Conservation (phyloP, 2,113 vertebrate genomes). For the Ranitomeya imitator region DNA sequence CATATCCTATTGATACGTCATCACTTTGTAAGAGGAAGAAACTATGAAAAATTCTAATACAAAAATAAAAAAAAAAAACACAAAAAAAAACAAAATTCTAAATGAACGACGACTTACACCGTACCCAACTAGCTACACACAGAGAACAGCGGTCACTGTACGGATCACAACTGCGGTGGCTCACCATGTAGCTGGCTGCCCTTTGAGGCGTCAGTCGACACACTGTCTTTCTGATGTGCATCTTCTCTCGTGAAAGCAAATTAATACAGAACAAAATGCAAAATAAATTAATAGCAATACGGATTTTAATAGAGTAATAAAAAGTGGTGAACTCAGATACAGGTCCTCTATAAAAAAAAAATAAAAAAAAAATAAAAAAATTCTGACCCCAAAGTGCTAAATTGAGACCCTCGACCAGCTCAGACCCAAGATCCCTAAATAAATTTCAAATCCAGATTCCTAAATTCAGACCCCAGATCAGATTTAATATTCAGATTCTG, state of each 20-base stretch:
- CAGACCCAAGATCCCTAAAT: no score
- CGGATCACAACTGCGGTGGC: neutral
- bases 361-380: neutral
- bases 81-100: neutral
- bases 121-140: slow-evolving; percentile 37
- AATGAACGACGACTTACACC: slow-evolving; percentile 9
- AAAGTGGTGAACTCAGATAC: neutral
- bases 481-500: no score
- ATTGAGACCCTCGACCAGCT: no score
- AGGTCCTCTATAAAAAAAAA: no score
- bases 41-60: neutral
- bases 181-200: slow-evolving; percentile 54
- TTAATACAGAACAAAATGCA: neutral
- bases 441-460: neutral
- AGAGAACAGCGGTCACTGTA: neutral
- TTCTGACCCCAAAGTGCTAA: no score
- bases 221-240: slow-evolving; percentile 56
- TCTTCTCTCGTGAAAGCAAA: slow-evolving; percentile 32
- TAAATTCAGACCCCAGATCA: no score
- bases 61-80: neutral
- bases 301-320: neutral
- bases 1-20: no score
- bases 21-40: no score
- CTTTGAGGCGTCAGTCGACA: slow-evolving; percentile 43
- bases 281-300: neutral